phyloP scores from a whole-genome alignment of 2,888 invertebrate species.

The Julus scanicus region DNA sequence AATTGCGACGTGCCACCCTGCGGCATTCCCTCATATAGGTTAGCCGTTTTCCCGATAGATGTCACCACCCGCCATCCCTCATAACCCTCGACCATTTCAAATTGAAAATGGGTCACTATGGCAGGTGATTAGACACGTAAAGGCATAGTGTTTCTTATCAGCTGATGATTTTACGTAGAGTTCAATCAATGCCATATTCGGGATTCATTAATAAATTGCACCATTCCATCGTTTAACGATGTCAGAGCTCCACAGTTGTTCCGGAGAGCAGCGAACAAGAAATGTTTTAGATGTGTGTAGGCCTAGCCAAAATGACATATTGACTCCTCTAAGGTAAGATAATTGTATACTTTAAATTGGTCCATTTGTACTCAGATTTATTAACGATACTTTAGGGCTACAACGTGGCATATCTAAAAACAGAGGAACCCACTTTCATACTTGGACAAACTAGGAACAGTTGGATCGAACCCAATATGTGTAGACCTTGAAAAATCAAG shows the following conservation, averaged over 20 bases:
- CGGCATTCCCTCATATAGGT: background rate
- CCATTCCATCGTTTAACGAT: background rate
- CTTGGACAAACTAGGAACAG: background rate
- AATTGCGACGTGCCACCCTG: background rate
- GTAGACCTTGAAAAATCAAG: background rate
- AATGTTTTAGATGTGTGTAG: background rate
- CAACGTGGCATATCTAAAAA: too few species aligned
- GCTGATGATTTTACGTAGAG: background rate
- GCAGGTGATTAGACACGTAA: background rate
- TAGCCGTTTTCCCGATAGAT: background rate
- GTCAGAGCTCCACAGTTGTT: background rate
- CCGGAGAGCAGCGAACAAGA: background rate
- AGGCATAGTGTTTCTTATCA: background rate
- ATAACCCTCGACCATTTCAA: background rate
- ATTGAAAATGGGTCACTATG: constrained; percentile 4
- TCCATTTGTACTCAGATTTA: background rate
- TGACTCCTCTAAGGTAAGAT: background rate
- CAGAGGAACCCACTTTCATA: too few species aligned
- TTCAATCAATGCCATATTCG: constrained; percentile 1
- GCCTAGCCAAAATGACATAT: background rate
- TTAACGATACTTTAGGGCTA: too few species aligned
- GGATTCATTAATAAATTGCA: background rate
- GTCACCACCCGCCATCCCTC: background rate
- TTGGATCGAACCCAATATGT: background rate
- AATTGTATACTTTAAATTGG: background rate